Percentiles rank a stretch among this genome's conserved stretches.
These are phyloP conservation scores for Patella pellucida DNA, from an alignment of 2,888 invertebrate genomes.

Conservation along the genomic window DNA sequence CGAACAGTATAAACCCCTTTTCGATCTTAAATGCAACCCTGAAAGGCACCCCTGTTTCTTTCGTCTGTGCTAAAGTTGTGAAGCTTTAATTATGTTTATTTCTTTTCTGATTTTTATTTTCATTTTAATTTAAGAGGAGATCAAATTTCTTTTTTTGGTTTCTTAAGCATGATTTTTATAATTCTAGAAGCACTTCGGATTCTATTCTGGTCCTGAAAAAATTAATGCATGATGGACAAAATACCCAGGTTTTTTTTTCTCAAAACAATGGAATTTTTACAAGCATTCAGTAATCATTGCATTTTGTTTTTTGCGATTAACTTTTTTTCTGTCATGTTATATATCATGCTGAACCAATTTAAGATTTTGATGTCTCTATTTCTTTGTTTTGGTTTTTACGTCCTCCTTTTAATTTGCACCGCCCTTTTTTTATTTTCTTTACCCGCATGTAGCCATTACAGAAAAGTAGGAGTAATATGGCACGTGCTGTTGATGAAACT, in stretches of 20 bases:
- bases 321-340: too few species aligned
- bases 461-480: constrained; percentile 61
- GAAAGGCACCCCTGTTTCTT: not conserved
- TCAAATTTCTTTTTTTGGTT: too few species aligned
- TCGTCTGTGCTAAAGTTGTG: not conserved
- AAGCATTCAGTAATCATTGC: too few species aligned
- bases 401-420: not conserved
- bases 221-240: too few species aligned
- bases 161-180: too few species aligned
- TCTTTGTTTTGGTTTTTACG: constrained; percentile 15
- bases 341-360: not conserved
- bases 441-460: constrained; percentile 46
- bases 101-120: not conserved
- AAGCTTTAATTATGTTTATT: not conserved
- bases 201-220: too few species aligned
- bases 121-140: not conserved
- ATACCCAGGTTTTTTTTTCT: too few species aligned
- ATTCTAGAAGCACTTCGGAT: too few species aligned
- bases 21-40: too few species aligned
- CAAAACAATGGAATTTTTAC: too few species aligned
- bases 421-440: not conserved
- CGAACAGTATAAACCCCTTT: too few species aligned
- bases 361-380: not conserved
- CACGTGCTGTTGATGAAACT: constrained; percentile 62
- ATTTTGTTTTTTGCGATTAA: too few species aligned